Evolutionary conservation across 2,113 vertebrate genomes (phyloP).

Genomic region (Seriola dumerili): DNA sequence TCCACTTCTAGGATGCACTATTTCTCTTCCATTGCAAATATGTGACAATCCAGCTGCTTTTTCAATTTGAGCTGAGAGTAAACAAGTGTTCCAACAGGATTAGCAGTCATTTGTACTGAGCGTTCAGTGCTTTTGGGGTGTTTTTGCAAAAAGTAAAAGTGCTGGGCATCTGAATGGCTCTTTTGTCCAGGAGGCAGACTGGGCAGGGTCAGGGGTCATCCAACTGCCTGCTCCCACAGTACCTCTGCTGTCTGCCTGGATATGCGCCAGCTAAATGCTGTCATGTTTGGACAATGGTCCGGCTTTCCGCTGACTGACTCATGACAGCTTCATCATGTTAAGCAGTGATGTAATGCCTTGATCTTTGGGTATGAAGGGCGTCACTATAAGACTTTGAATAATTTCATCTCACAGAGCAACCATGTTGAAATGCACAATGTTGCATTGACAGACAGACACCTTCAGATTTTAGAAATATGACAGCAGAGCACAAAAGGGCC

Average conservation of each 20-base stretch:
- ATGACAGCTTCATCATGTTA: conserved; percentile 68
- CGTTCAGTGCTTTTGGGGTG: conserved; percentile 18
- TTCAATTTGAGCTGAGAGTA: background rate
- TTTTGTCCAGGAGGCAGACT: conserved; percentile 76
- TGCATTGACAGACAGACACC: background rate
- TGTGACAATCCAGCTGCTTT: conserved; percentile 20
- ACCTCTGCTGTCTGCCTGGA: conserved; percentile 72
- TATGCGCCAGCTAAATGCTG: conserved; percentile 66
- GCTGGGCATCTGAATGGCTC: conserved; percentile 59
- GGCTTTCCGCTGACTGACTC: conserved; percentile 68
- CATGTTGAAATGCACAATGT: background rate
- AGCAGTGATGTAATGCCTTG: conserved; percentile 60
- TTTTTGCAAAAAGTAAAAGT: conserved; percentile 49
- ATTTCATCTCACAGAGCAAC: conserved; percentile 9
- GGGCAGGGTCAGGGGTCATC: conserved; percentile 73
- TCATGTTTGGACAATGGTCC: conserved; percentile 71
- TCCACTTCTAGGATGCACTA: background rate
- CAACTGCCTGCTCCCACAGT: conserved; percentile 63
- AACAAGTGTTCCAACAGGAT: conserved; percentile 40
- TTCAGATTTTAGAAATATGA: conserved; percentile 11
- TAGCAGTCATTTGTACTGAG: conserved; percentile 30
- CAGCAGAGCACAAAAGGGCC: background rate
- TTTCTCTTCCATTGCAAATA: background rate
- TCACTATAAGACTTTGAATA: conserved; percentile 24
- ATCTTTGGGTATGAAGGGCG: conserved; percentile 40